These are phyloP conservation scores for Pedetes capensis DNA, from an alignment of 2,113 vertebrate genomes.

Conservation along the genomic window DNA sequence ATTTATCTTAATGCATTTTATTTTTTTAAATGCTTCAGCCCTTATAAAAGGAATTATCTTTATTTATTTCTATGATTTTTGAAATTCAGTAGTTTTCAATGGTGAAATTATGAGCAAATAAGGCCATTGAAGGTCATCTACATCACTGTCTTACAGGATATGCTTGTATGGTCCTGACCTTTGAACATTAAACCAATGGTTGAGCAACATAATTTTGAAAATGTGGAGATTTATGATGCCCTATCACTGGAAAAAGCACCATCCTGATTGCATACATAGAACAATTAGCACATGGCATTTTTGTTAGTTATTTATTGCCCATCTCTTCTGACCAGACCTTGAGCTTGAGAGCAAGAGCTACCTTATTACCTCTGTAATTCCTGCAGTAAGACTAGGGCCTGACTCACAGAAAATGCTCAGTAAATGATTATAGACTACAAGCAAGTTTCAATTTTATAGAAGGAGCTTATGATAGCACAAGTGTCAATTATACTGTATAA, in stretches of 20 bases:
- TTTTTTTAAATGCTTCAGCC: background rate
- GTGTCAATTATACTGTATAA: background rate
- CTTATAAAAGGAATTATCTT: constrained; percentile 25
- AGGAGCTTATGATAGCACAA: background rate
- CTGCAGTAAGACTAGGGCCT: background rate
- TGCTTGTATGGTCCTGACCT: constrained; percentile 37
- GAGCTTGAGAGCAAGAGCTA: background rate
- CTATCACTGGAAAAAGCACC: background rate
- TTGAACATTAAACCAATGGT: constrained; percentile 23
- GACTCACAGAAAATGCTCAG: background rate
- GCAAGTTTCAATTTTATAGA: background rate
- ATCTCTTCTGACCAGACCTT: background rate
- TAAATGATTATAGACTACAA: background rate
- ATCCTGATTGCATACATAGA: background rate
- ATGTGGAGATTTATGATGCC: background rate
- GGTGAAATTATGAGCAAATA: constrained; percentile 36
- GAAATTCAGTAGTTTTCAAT: constrained; percentile 27
- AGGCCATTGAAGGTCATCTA: constrained; percentile 11
- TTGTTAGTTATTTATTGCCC: background rate
- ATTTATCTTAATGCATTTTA: background rate
- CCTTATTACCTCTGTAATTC: background rate
- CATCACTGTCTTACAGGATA: constrained; percentile 4
- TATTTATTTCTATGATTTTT: background rate
- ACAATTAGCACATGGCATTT: background rate
- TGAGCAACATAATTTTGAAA: constrained; percentile 21